Percentiles rank a stretch among this genome's conserved stretches.
These are phyloP conservation scores for Clarias platycephalus DNA, from an alignment of 2,797 vertebrate genomes.

Conservation along the genomic window DNA sequence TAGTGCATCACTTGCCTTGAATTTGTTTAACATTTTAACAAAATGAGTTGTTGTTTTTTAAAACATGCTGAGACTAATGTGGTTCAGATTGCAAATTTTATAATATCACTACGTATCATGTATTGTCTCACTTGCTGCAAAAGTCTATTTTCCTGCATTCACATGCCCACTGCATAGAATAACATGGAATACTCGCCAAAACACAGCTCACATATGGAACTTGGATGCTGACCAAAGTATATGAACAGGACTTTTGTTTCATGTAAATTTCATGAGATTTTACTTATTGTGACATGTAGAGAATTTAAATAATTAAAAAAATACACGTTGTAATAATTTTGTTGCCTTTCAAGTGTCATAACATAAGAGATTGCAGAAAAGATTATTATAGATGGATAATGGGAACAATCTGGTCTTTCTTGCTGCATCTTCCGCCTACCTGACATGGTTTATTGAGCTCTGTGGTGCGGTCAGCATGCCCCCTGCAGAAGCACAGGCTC, in stretches of 20 bases:
- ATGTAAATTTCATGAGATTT: background rate
- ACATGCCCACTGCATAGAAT: background rate
- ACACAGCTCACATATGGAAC: background rate
- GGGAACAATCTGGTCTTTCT: background rate
- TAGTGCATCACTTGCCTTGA: background rate
- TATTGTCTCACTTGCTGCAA: background rate
- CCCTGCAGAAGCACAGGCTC: constrained; percentile 36
- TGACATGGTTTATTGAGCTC: constrained; percentile 35
- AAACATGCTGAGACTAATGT: background rate
- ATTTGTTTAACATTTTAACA: background rate
- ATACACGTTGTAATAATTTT: background rate
- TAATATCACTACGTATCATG: background rate
- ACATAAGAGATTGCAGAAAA: background rate
- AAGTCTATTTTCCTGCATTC: background rate
- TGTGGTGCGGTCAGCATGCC: constrained; percentile 32
- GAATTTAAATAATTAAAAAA: background rate
- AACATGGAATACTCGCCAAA: background rate
- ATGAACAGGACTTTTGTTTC: background rate
- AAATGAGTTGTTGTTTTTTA: background rate
- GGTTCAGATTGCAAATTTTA: background rate
- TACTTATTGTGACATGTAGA: background rate
- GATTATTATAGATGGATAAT: constrained; percentile 5
- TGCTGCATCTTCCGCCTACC: constrained; percentile 14
- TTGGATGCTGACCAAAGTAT: background rate
- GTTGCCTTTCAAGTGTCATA: background rate